Evolutionary conservation across 1,140 invertebrate genomes (phyloP).

Genomic region (Drosophila bipectinata): DNA sequence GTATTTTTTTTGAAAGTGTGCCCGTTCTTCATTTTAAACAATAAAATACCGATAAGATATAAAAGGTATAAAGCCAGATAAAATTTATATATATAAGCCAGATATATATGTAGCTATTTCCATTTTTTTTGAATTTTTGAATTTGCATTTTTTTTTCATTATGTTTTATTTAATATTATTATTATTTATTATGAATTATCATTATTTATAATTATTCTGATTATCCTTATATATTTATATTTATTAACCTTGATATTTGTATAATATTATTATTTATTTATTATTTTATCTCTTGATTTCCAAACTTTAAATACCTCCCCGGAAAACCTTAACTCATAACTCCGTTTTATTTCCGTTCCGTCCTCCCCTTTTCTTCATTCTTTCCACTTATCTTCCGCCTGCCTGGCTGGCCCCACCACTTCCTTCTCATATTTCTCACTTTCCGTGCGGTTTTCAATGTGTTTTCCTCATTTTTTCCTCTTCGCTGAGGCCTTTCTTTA

Average conservation of each 20-base stretch:
- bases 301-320: constrained; percentile 20
- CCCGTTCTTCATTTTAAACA: too few relatives aligned
- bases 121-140: too few relatives aligned
- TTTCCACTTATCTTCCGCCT: neutral
- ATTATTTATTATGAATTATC: too few relatives aligned
- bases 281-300: neutral
- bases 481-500: constrained; percentile 11
- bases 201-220: too few relatives aligned
- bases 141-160: too few relatives aligned
- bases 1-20: too few relatives aligned
- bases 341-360: constrained; percentile 18
- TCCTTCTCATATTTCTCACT: constrained; percentile 42
- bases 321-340: neutral
- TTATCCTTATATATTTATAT: neutral
- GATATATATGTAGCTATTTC: too few relatives aligned
- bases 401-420: neutral
- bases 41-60: too few relatives aligned
- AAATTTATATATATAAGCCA: too few relatives aligned
- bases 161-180: too few relatives aligned
- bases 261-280: neutral
- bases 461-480: constrained; percentile 30
- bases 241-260: neutral
- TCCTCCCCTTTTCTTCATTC: constrained; percentile 4
- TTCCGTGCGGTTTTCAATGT: constrained; percentile 49
- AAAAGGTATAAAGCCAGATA: too few relatives aligned